phyloP scores from a whole-genome alignment of 2,113 vertebrate species.

The Myxocyprinus asiaticus region DNA sequence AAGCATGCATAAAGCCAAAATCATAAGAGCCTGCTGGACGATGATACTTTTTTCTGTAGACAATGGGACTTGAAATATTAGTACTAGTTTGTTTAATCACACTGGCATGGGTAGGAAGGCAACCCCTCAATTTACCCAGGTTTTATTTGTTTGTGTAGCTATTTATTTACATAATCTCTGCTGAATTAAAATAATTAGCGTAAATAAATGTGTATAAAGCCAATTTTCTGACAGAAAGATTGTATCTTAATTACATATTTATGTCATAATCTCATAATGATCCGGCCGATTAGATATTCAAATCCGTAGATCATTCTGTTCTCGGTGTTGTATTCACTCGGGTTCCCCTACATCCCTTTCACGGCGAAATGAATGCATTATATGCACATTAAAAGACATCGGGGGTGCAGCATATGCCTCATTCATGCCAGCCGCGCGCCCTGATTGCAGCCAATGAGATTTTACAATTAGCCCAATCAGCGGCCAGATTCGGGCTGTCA shows the following conservation, averaged over 20 bases:
- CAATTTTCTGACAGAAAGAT: conserved; percentile 63
- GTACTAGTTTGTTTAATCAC: too few relatives aligned
- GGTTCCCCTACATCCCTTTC: conserved; percentile 60
- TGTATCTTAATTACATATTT: conserved; percentile 59
- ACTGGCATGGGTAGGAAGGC: too few relatives aligned
- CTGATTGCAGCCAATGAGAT: conserved; percentile 55
- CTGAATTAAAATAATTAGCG: background rate
- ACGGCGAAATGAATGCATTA: conserved; percentile 62
- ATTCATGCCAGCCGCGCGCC: conserved; percentile 42
- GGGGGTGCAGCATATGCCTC: conserved; percentile 40
- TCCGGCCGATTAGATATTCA: conserved; percentile 66
- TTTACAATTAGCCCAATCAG: conserved; percentile 77
- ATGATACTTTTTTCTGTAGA: too few relatives aligned
- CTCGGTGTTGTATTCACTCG: conserved; percentile 45
- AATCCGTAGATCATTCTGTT: conserved; percentile 67
- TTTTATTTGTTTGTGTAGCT: background rate
- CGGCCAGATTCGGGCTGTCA: conserved; percentile 71
- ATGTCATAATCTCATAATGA: conserved; percentile 59
- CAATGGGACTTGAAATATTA: too few relatives aligned
- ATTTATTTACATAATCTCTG: background rate
- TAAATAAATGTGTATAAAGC: conserved; percentile 54
- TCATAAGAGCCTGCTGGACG: too few relatives aligned
- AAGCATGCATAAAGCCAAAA: background rate
- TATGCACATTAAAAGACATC: conserved; percentile 53
- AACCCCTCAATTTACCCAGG: too few relatives aligned